These are phyloP conservation scores for mouse (Mus musculus) DNA, from an alignment of 2,113 vertebrate genomes.

Conservation along the genomic window DNA sequence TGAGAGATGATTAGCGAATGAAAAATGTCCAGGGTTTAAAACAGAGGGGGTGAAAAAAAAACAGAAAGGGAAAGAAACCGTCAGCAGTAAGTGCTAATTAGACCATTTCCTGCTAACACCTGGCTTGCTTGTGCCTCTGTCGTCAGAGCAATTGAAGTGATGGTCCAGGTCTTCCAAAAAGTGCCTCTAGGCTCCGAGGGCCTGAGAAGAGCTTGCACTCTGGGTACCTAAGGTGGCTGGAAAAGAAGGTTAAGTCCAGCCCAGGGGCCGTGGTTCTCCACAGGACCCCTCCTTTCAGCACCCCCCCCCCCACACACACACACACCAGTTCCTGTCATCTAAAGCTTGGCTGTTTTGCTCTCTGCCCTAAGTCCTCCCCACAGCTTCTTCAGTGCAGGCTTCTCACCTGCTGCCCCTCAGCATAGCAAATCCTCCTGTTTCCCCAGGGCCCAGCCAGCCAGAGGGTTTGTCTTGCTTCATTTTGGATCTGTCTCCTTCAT, in stretches of 20 bases:
- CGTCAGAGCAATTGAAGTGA: conserved; percentile 80
- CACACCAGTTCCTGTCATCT: not conserved
- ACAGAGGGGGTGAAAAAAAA: not conserved
- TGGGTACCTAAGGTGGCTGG: not conserved
- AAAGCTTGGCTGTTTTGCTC: not conserved
- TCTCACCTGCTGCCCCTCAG: not conserved
- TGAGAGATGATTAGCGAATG: conserved; percentile 87
- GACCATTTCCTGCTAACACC: conserved; percentile 86
- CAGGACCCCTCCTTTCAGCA: not conserved
- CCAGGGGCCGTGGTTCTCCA: not conserved
- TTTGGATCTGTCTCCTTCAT: not conserved
- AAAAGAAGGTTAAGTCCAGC: not conserved
- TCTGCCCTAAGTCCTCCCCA: not conserved
- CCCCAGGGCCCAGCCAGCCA: not conserved
- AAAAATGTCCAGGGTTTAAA: conserved; percentile 81
- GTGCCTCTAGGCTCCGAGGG: not conserved
- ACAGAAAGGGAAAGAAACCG: conserved; percentile 51
- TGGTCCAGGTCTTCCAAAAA: not conserved
- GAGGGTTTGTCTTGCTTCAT: not conserved
- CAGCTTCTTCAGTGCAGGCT: too few species aligned
- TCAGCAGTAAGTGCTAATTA: conserved; percentile 87
- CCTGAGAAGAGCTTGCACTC: not conserved
- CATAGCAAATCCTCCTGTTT: not conserved
- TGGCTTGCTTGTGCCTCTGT: conserved; percentile 85
- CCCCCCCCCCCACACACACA: too few species aligned